Base-by-base conservation (phyloP, 2,797 vertebrate genomes). In the Gallinago solitaria region DNA sequence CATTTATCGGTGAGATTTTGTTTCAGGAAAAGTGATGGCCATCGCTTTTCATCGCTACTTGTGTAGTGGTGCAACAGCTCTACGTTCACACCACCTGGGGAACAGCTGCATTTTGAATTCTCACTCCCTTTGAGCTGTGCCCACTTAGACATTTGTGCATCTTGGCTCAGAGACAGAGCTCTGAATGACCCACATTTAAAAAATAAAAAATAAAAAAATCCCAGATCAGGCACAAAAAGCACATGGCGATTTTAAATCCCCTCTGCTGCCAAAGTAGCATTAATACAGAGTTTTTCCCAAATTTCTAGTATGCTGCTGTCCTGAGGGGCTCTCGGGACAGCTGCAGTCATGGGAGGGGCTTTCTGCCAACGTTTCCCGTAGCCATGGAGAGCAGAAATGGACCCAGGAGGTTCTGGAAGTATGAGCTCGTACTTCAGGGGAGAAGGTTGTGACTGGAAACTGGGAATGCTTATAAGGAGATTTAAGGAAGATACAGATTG, bases 341-440 rank as follows among this genome's bases (percentile, higher is more conserved):
- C 48, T 86, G 56, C 9, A 0, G 5, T 63, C n/a, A 5, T 3
- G 3, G 12, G 32, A 64, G 25, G 8, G 7, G 10, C 8, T 13
- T 92, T 70, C 70, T 92, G 57, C 18, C 23, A 9, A 32, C 6
- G 7, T 86, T 67, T 81, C n/a, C 12, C 0, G 0, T 19, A 75
- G 39, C 17, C 30, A 23, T 53, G 3, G 1, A 68, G 27, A 75
- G 37, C 23, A 87, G 61, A 89, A 89, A 69, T 1, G 1, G 35
- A 65, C 32, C 12, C 41, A 68, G 50, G 35, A 69, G 3, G 10
- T 79, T 92, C 61, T 71, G 37, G 45, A 89, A 74, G 25, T 78
- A 67, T 17, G 69, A 50, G 8, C 30, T 57, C 1, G 0, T 51
- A 32, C 71, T 85, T 78, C 5, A 1, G 9, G 4, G 7, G 4